These are phyloP conservation scores for Sylvicola cinctus DNA, from an alignment of 2,888 invertebrate genomes.

Conservation along the genomic window DNA sequence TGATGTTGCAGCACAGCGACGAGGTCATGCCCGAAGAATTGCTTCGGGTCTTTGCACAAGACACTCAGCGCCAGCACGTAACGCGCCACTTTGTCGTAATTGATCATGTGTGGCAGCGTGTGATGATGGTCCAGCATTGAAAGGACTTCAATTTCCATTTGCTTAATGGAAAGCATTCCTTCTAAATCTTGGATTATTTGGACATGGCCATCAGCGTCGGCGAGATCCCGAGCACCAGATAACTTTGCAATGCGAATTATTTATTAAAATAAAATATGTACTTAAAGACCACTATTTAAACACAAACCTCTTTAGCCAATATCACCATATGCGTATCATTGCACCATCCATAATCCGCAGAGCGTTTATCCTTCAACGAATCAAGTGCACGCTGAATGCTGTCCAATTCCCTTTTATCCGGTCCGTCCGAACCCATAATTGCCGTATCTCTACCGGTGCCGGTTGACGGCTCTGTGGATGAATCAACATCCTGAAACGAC, in stretches of 20 bases:
- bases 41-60: slow-evolving; percentile 63
- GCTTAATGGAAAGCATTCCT: slow-evolving; percentile 48
- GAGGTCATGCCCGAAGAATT: slow-evolving; percentile 69
- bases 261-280: neutral
- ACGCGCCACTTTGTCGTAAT: slow-evolving; percentile 38
- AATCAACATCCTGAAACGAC: neutral
- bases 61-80: slow-evolving; percentile 62
- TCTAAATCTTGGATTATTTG: slow-evolving; percentile 24
- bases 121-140: slow-evolving; percentile 65
- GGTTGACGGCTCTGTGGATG: neutral
- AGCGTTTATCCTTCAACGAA: slow-evolving; percentile 52
- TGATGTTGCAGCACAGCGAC: slow-evolving; percentile 59
- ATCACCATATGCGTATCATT: slow-evolving; percentile 70
- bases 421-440: slow-evolving; percentile 19
- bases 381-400: slow-evolving; percentile 35
- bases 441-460: neutral
- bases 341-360: slow-evolving; percentile 61
- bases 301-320: slow-evolving; percentile 48
- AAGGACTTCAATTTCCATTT: slow-evolving; percentile 72
- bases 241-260: slow-evolving; percentile 11
- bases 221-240: slow-evolving; percentile 22
- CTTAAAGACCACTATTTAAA: slow-evolving; percentile 7
- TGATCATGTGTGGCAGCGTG: slow-evolving; percentile 53
- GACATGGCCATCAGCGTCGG: slow-evolving; percentile 22
- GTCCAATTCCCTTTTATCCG: slow-evolving; percentile 22